These are phyloP conservation scores for Micromesistius poutassou DNA, from an alignment of 2,797 vertebrate species.

Conservation along the genomic window DNA sequence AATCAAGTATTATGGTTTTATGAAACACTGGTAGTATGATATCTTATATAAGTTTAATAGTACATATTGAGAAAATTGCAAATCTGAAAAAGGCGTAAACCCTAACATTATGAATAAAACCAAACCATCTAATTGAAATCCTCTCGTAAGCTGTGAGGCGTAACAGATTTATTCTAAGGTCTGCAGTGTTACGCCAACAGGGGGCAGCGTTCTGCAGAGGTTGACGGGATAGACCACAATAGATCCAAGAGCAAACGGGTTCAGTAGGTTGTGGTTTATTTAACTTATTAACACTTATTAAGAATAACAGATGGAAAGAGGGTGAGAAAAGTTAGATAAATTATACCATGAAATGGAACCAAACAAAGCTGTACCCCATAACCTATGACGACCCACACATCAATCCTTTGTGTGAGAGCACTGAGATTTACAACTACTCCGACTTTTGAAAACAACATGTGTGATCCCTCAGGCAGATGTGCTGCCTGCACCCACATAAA, in stretches of 20 bases:
- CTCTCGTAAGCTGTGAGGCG: background rate
- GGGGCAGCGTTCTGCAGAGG: background rate
- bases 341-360: background rate
- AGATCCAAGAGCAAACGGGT: background rate
- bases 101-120: background rate
- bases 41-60: background rate
- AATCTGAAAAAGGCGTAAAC: background rate
- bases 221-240: background rate
- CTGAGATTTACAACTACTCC: background rate
- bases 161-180: background rate
- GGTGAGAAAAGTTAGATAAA: background rate
- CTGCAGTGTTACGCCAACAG: background rate
- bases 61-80: background rate
- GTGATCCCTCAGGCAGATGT: background rate
- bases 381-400: background rate
- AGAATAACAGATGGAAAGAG: background rate
- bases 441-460: background rate
- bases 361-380: background rate
- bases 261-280: constrained; percentile 2
- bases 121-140: background rate
- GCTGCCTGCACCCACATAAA: no score
- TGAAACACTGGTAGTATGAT: background rate
- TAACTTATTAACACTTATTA: background rate
- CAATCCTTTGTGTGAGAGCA: background rate
- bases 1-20: background rate